Evolutionary conservation across 2,113 vertebrate genomes (phyloP).

Genomic region (Oryzias javanicus): DNA sequence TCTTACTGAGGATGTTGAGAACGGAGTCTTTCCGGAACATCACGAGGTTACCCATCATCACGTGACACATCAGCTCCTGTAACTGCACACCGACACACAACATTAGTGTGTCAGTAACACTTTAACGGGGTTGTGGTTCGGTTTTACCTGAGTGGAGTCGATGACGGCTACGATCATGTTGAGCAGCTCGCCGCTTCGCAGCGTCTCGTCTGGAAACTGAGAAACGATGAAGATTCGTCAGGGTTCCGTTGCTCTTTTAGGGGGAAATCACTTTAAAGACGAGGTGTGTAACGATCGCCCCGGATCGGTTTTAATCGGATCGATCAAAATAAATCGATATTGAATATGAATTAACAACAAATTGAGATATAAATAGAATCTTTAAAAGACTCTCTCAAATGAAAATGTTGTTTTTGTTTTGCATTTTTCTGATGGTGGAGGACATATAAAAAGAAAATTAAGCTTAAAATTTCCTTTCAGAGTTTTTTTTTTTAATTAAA

Average conservation of each 20-base stretch:
- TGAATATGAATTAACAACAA: too few species aligned
- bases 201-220: conserved; percentile 94
- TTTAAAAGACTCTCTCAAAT: too few species aligned
- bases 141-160: conserved; percentile 84
- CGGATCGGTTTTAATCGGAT: too few species aligned
- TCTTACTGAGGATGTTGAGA: conserved; percentile 95
- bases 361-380: too few species aligned
- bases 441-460: too few species aligned
- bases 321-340: too few species aligned
- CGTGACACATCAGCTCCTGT: conserved; percentile 96
- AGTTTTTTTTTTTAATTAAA: too few species aligned
- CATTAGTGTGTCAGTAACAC: background rate
- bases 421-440: too few species aligned
- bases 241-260: background rate
- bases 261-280: background rate
- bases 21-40: conserved; percentile 98
- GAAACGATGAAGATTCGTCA: background rate
- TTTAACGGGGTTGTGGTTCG: background rate
- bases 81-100: conserved; percentile 72
- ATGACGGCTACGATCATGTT: conserved; percentile 99
- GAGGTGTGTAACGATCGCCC: background rate
- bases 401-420: too few species aligned
- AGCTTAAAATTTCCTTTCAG: too few species aligned
- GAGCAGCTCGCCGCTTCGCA: conserved; percentile 91
- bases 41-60: conserved; percentile 97